Percentiles rank a stretch among this genome's conserved stretches.
These are phyloP conservation scores for Nebria brevicollis DNA, from an alignment of 2,888 invertebrate species.

Conservation along the genomic window DNA sequence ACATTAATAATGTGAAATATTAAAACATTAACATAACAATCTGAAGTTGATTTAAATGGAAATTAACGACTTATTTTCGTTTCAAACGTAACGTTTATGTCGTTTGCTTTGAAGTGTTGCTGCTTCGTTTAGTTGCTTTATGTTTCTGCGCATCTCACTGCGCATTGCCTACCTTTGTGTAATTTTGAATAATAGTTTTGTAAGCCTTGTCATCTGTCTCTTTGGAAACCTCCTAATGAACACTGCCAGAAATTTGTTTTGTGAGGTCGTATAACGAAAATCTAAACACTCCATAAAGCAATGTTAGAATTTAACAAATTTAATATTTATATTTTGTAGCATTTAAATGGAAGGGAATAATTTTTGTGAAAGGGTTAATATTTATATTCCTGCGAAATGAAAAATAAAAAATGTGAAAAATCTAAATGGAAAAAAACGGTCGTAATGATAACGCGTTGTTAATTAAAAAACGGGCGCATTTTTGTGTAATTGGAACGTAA, in stretches of 20 bases:
- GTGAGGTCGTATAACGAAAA: neutral
- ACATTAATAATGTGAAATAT: too few relatives aligned
- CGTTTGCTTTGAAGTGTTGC: neutral
- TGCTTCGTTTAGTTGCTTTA: conserved; percentile 5
- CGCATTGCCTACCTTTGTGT: neutral
- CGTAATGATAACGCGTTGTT: conserved; percentile 35
- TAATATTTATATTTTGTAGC: neutral
- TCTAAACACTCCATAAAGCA: neutral
- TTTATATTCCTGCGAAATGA: neutral
- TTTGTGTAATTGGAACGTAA: conserved; percentile 42
- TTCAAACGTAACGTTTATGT: neutral
- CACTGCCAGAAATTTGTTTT: conserved; percentile 10
- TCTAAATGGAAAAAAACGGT: conserved; percentile 11
- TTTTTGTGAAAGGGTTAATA: neutral
- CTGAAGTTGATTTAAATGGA: too few relatives aligned
- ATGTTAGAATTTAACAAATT: neutral
- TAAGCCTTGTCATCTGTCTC: neutral
- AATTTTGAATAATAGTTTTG: conserved; percentile 21
- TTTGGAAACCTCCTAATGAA: neutral
- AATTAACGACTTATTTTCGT: too few relatives aligned
- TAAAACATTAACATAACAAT: too few relatives aligned
- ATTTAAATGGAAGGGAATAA: neutral
- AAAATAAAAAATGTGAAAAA: neutral
- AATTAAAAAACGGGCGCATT: conserved; percentile 39
- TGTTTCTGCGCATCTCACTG: neutral